phyloP scores from a whole-genome alignment of 2,113 vertebrate species.

The Pardalotus punctatus region DNA sequence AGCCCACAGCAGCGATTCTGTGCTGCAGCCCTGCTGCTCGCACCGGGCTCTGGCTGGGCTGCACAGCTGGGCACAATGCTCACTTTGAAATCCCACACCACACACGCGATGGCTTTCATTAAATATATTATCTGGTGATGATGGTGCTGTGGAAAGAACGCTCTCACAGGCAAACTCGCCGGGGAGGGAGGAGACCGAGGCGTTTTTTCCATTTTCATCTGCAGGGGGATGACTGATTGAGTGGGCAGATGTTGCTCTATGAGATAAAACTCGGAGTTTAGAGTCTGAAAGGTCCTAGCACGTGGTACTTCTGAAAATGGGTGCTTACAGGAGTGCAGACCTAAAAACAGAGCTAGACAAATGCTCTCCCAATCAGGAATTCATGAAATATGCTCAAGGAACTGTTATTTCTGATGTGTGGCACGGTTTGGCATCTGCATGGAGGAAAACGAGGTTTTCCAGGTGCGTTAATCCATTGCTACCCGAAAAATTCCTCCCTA shows the following conservation, averaged over 20 bases:
- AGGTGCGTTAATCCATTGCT: not conserved
- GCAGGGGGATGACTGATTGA: not conserved
- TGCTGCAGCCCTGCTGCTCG: not conserved
- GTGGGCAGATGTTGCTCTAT: not conserved
- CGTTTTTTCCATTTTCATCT: not conserved
- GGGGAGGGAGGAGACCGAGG: not conserved
- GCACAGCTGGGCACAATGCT: conserved; percentile 22
- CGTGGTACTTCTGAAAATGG: accelerated
- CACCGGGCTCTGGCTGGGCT: not conserved
- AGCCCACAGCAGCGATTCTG: not conserved
- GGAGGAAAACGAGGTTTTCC: not conserved
- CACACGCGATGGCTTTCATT: conserved; percentile 22
- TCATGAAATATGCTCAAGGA: not conserved
- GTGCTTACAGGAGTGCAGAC: not conserved
- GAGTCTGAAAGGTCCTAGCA: accelerated
- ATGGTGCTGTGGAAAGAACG: conserved; percentile 60
- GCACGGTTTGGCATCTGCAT: not conserved
- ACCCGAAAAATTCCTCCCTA: not conserved
- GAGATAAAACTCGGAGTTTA: not conserved
- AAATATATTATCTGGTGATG: conserved; percentile 47
- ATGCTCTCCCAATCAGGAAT: not conserved
- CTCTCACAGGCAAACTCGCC: not conserved
- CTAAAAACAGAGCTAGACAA: not conserved
- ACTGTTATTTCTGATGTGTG: not conserved
- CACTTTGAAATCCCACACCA: conserved; percentile 35